A percentile compares a stretch with the other conserved stretches of the same genome.
phyloP scores from a whole-genome alignment of 2,797 vertebrate species.

The Toxotes lorentzi region DNA sequence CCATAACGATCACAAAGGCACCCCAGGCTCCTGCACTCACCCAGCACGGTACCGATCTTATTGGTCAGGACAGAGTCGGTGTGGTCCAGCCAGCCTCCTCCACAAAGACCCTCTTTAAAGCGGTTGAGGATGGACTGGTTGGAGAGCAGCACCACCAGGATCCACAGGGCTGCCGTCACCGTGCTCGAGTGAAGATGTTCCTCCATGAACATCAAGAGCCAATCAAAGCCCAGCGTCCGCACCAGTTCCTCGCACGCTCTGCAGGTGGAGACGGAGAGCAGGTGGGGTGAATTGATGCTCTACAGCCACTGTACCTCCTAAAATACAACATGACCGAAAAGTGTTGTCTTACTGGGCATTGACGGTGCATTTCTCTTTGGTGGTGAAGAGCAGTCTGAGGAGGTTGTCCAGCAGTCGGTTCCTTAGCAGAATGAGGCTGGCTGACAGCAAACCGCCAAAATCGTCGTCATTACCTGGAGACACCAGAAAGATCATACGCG shows the following conservation, averaged over 20 bases:
- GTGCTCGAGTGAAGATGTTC: slow-evolving; percentile 96
- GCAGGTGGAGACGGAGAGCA: slow-evolving; percentile 28
- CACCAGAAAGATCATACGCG: accelerated
- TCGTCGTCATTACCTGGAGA: slow-evolving; percentile 92
- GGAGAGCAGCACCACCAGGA: slow-evolving; percentile 94
- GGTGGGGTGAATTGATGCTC: background rate
- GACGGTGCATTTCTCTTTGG: slow-evolving; percentile 94
- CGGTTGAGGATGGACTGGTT: slow-evolving; percentile 93
- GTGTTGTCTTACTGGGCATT: slow-evolving; percentile 91
- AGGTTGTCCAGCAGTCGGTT: slow-evolving; percentile 96
- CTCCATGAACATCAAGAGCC: slow-evolving; percentile 98
- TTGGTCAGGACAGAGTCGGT: slow-evolving; percentile 98
- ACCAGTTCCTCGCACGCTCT: slow-evolving; percentile 97
- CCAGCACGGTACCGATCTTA: slow-evolving; percentile 97
- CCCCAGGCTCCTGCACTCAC: slow-evolving; percentile 77
- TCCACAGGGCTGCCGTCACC: slow-evolving; percentile 94
- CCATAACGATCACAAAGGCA: background rate
- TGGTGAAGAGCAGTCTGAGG: slow-evolving; percentile 93
- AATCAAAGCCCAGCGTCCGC: slow-evolving; percentile 95
- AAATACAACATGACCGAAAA: background rate
- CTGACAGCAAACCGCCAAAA: slow-evolving; percentile 94
- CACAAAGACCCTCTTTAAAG: slow-evolving; percentile 96
- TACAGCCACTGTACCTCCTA: background rate
- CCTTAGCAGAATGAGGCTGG: slow-evolving; percentile 94
- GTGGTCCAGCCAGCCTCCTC: slow-evolving; percentile 98